Percentiles rank a stretch among this genome's conserved stretches.
phyloP scores from a whole-genome alignment of 2,888 invertebrate species.

The Mamestra brassicae region DNA sequence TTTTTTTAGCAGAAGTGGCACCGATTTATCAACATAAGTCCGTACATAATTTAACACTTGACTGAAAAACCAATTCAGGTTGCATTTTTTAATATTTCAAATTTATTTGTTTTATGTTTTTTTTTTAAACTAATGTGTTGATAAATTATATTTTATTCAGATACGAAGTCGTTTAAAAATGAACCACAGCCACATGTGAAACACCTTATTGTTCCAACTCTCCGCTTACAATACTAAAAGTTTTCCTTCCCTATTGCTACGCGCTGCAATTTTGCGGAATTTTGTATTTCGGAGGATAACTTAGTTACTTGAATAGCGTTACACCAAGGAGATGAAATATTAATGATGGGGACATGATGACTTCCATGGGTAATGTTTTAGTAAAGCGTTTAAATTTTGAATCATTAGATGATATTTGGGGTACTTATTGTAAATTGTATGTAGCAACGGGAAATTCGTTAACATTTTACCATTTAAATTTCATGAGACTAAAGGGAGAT shows the following conservation, averaged over 20 bases:
- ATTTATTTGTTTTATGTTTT: background rate
- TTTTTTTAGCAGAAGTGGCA: background rate
- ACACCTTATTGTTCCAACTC: background rate
- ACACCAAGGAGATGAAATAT: slow-evolving; percentile 55
- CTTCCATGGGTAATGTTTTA: slow-evolving; percentile 19
- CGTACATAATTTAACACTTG: background rate
- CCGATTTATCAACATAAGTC: background rate
- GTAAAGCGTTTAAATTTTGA: slow-evolving; percentile 14
- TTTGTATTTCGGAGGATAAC: slow-evolving; percentile 64
- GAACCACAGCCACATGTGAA: background rate
- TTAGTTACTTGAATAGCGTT: slow-evolving; percentile 57
- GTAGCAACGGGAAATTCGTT: background rate
- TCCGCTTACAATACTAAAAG: background rate
- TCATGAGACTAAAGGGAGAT: background rate
- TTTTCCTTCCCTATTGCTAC: slow-evolving; percentile 55
- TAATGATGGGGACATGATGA: slow-evolving; percentile 44
- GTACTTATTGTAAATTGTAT: background rate
- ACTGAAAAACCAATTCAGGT: background rate
- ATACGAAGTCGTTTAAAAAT: background rate
- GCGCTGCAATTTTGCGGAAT: slow-evolving; percentile 63
- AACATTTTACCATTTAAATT: background rate
- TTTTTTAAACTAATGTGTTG: slow-evolving; percentile 1
- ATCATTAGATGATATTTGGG: background rate
- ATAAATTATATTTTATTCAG: background rate
- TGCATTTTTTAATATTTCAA: background rate